These are phyloP conservation scores for Pentalonia nigronervosa DNA, from an alignment of 1,140 invertebrate genomes.

Conservation along the genomic window DNA sequence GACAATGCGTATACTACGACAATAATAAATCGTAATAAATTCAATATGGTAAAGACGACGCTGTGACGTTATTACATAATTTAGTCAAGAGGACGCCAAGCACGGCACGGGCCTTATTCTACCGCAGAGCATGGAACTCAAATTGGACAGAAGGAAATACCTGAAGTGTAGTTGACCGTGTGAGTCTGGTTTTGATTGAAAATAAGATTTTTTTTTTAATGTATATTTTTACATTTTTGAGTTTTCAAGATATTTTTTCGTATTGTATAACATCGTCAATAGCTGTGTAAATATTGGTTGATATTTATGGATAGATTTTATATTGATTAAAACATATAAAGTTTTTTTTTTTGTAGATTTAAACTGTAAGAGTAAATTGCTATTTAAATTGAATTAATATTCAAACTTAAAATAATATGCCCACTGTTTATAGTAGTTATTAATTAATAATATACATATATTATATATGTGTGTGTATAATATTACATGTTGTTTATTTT, in stretches of 20 bases:
- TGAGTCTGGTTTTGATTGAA: not conserved
- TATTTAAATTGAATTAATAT: not conserved
- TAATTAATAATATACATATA: no score
- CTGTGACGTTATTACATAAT: not conserved
- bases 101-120: not conserved
- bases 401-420: no score
- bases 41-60: not conserved
- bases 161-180: not conserved
- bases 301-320: no score
- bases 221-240: not conserved
- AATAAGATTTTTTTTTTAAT: no score
- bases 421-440: no score
- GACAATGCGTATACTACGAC: not conserved
- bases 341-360: not conserved
- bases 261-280: not conserved
- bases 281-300: not conserved
- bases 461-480: no score
- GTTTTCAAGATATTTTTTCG: not conserved
- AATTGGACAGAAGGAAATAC: not conserved
- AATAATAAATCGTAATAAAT: slow-evolving; percentile 1
- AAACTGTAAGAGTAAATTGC: not conserved
- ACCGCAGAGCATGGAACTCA: not conserved
- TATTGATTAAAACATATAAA: no score
- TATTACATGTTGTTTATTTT: not conserved
- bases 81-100: not conserved